Evolutionary conservation across 2,113 vertebrate species (phyloP), one percentile per base, ranked within the genome.

Genomic region (Chloropsis hardwickii): DNA sequence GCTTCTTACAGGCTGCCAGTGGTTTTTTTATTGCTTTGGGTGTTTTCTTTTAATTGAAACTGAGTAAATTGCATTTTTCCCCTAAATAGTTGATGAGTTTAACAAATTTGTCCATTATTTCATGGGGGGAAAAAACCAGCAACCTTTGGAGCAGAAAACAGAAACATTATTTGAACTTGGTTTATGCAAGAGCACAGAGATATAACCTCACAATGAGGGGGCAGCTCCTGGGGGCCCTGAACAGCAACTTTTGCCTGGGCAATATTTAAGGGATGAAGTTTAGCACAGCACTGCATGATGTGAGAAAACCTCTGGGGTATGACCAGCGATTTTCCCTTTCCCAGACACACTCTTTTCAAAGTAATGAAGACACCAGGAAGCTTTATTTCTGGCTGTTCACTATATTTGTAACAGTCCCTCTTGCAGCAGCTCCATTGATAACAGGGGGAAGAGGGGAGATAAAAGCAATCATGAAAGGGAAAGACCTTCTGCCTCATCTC

Each of bases 11-110:
- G 65, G 15, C 86, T 76, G 91, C 33, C 40, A 42, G 29, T 39
- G 61, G 29, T 5, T 27, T 67, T 66, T 81, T 84, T 60, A 74
- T 84, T 61, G 62, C 70, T 48, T 66, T 85, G 28, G 37, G 31
- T 37, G 44, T 53, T 73, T 56, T 79, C 17, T 57, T 91, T 80
- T 93, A 95, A 91, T 87, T 91, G 90, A 85, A 90, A 82, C 25
- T 3, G 65, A 94, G 84, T 53, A 81, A 91, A 91, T 85, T 16
- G 40, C 3, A 7, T 50, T 83, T 88, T 50, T 11, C 14, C 21
- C 42, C 73, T 76, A 72, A 94, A 48, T 6, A 51, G 31, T 13
- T 71, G 53, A 60, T 40, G 48, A 64, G 27, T 79, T 86, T 73
- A 85, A 89, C 65, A n/a, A 48, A 17, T 22, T 60, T 91, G 94